Base-by-base conservation (phyloP, 2,113 vertebrate species). In the Colistium nudipinnis region DNA sequence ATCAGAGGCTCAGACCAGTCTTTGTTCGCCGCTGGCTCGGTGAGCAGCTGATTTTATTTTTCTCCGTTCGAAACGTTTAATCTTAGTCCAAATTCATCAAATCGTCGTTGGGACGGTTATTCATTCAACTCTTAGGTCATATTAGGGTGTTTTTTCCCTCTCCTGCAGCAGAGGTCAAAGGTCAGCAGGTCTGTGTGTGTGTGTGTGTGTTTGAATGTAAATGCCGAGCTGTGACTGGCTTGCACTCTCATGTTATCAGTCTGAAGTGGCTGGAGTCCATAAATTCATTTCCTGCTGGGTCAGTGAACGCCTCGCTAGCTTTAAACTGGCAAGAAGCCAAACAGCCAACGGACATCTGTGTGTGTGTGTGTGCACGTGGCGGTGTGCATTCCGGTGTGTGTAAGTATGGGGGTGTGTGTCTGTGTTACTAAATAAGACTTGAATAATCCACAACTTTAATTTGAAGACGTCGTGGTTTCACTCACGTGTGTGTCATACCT, bases 31-130 rank as follows among this genome's bases (percentile, higher is more conserved):
- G 66, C 31, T 81, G 85, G 73, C 74, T 87, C 0, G 89, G 90
- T 91, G 78, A 89, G 89, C 78, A 0, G 1, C 16, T 31, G 30
- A n/a, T n/a, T n/a, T n/a, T n/a, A n/a, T n/a, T n/a, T n/a, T n/a
- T n/a, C n/a, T n/a, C n/a, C n/a, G n/a, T n/a, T n/a, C n/a, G n/a
- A n/a, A n/a, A n/a, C n/a, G n/a, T n/a, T n/a, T n/a, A n/a, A n/a
- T n/a, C n/a, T n/a, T n/a, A n/a, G n/a, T n/a, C n/a, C n/a, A n/a
- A n/a, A n/a, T n/a, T n/a, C n/a, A n/a, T n/a, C n/a, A n/a, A n/a
- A n/a, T n/a, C n/a, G n/a, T n/a, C n/a, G n/a, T n/a, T n/a, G n/a
- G n/a, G n/a, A n/a, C n/a, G n/a, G n/a, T n/a, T n/a, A n/a, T n/a
- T n/a, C n/a, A n/a, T n/a, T n/a, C n/a, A n/a, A n/a, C n/a, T n/a